Evolutionary conservation across 2,797 vertebrate species (phyloP).

Genomic region (Brotula barbata): DNA sequence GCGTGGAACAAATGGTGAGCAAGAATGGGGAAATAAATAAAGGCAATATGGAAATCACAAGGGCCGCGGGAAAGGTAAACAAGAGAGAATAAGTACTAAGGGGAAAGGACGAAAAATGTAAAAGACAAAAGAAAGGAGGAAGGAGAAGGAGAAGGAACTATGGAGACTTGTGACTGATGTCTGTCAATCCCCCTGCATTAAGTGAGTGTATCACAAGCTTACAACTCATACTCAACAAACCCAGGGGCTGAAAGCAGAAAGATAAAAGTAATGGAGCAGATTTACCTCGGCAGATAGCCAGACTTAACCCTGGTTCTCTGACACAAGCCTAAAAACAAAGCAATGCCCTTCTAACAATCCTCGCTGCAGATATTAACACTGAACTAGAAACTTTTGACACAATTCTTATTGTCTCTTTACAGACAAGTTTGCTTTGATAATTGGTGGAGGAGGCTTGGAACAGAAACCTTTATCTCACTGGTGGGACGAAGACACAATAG

Average conservation of each 20-base stretch:
- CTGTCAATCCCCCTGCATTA: no score
- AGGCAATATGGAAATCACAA: slow-evolving; percentile 2
- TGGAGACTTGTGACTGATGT: neutral
- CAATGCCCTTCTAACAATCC: neutral
- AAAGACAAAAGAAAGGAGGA: neutral
- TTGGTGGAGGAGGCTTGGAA: neutral
- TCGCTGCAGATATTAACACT: neutral
- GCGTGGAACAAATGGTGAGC: neutral
- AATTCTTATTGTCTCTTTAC: neutral
- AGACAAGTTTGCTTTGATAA: neutral
- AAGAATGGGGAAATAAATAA: slow-evolving; percentile 1
- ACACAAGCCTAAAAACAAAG: slow-evolving; percentile 1
- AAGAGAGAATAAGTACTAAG: slow-evolving; percentile 5
- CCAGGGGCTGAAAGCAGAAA: slow-evolving; percentile 40
- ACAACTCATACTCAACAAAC: slow-evolving; percentile 34
- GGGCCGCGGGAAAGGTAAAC: neutral
- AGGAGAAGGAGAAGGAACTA: neutral
- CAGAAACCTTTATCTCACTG: no score
- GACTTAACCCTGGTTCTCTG: neutral
- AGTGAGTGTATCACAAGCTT: slow-evolving; percentile 60
- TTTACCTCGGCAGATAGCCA: slow-evolving; percentile 39
- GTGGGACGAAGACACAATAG: no score
- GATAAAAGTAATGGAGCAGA: slow-evolving; percentile 62
- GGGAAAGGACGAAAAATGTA: neutral
- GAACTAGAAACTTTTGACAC: neutral